phyloP scores from a whole-genome alignment of 2,113 vertebrate species.

The Pan paniscus region DNA sequence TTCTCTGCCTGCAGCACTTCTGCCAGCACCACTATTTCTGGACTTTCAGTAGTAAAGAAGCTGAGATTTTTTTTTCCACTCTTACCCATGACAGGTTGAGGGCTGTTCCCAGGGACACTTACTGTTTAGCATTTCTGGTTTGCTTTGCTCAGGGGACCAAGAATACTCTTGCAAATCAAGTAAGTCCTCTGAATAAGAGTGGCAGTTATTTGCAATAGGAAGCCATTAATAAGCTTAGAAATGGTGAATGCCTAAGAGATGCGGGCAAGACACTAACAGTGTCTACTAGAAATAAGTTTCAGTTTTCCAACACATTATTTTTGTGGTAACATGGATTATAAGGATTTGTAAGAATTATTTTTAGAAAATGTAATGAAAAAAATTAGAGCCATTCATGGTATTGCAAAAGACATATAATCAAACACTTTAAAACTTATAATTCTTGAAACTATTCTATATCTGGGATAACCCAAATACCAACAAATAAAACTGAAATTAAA shows the following conservation, averaged over 20 bases:
- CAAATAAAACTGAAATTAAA: neutral
- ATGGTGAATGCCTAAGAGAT: neutral
- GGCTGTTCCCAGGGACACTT: neutral
- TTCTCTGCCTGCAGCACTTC: neutral
- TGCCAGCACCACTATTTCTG: neutral
- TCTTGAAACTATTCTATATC: neutral
- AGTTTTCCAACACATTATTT: neutral
- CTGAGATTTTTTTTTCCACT: neutral
- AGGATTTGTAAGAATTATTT: neutral
- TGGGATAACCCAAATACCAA: neutral
- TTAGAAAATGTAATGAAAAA: neutral
- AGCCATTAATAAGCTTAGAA: neutral
- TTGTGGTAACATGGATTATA: neutral
- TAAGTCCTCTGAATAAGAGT: neutral
- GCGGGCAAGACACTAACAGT: neutral
- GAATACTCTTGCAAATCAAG: neutral
- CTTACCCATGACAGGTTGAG: neutral
- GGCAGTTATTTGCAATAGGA: neutral
- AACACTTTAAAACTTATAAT: neutral
- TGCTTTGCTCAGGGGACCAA: neutral
- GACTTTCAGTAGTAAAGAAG: neutral
- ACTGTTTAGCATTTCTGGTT: neutral
- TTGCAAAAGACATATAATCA: neutral
- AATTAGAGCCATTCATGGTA: neutral
- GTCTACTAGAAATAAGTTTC: neutral